phyloP scores from a whole-genome alignment of 2,888 invertebrate genomes.

The Erebia epiphron region DNA sequence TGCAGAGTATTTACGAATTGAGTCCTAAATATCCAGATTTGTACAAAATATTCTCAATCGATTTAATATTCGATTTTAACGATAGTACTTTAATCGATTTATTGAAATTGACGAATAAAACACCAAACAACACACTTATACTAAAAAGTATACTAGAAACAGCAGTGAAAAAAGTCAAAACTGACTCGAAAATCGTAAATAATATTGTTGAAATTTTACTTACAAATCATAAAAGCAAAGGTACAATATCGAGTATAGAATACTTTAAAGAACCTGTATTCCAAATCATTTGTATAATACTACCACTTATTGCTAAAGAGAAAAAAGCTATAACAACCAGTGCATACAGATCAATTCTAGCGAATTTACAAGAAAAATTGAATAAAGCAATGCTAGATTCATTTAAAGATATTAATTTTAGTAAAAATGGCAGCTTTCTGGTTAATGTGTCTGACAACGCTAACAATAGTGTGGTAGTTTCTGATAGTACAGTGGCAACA shows the following conservation, averaged over 20 bases:
- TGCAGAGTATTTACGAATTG: constrained; percentile 68
- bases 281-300: constrained; percentile 67
- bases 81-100: constrained; percentile 58
- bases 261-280: constrained; percentile 66
- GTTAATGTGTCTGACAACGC: constrained; percentile 49
- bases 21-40: constrained; percentile 69
- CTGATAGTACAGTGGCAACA: constrained; percentile 58
- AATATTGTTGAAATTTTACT: constrained; percentile 64
- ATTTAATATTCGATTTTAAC: constrained; percentile 65
- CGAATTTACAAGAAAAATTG: constrained; percentile 70
- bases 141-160: constrained; percentile 65
- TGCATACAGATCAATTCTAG: constrained; percentile 66
- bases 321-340: constrained; percentile 67
- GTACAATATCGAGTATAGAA: constrained; percentile 51
- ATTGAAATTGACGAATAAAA: constrained; percentile 65
- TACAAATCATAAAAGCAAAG: constrained; percentile 52
- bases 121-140: constrained; percentile 57
- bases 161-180: constrained; percentile 69
- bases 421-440: constrained; percentile 46
- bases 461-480: constrained; percentile 58
- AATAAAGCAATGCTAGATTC: constrained; percentile 63
- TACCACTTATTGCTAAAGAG: constrained; percentile 72
- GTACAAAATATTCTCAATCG: constrained; percentile 66
- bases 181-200: constrained; percentile 65
- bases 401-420: constrained; percentile 67